phyloP scores from a whole-genome alignment of 2,888 invertebrate species.

The Eristalis tenax region DNA sequence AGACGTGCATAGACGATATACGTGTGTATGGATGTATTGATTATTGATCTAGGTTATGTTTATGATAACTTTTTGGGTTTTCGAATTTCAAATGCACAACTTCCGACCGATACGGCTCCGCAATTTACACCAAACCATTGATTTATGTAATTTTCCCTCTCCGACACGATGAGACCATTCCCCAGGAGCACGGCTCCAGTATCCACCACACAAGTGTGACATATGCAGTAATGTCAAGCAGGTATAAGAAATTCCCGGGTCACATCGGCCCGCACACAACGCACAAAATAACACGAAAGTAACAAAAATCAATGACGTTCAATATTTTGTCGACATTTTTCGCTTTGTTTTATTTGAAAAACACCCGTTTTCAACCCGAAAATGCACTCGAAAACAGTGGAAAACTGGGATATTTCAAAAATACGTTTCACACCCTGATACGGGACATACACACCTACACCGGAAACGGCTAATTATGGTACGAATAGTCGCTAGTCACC shows the following conservation, averaged over 20 bases:
- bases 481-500: conserved; percentile 3
- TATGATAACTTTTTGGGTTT: conserved; percentile 48
- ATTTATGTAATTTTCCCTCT: conserved; percentile 55
- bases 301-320: conserved; percentile 48
- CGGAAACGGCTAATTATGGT: background rate
- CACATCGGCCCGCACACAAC: conserved; percentile 22
- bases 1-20: conserved; percentile 14
- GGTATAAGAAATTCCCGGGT: conserved; percentile 62
- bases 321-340: background rate
- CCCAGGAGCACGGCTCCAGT: background rate
- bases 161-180: background rate
- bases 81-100: conserved; percentile 22
- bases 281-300: background rate
- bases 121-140: background rate
- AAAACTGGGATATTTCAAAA: conserved; percentile 19
- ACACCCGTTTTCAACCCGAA: conserved; percentile 47
- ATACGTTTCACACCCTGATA: conserved; percentile 40
- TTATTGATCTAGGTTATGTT: conserved; percentile 75
- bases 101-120: background rate
- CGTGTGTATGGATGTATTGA: conserved; percentile 54
- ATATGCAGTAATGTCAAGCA: conserved; percentile 44
- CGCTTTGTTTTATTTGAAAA: background rate
- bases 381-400: conserved; percentile 55
- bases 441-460: conserved; percentile 9
- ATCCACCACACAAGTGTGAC: conserved; percentile 43